A percentile compares a stretch with the other conserved stretches of the same genome.
Evolutionary conservation across 2,888 invertebrate genomes (phyloP).

Genomic region (Drosophila putrida): DNA sequence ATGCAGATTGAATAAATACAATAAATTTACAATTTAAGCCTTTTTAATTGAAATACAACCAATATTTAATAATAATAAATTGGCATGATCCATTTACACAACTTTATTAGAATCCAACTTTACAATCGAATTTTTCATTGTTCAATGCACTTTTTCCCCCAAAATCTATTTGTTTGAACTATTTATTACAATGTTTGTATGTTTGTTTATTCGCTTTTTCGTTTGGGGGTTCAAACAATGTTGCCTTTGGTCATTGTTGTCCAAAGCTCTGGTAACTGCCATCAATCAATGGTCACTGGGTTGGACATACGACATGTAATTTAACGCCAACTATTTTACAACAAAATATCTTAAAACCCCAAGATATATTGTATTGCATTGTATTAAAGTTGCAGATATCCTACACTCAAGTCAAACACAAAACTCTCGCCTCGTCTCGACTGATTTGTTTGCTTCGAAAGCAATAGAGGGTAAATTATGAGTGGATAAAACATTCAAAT

Average conservation of each 20-base stretch:
- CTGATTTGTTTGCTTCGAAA: no score
- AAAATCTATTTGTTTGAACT: conserved; percentile 41
- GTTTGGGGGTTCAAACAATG: conserved; percentile 38
- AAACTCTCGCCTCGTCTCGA: no score
- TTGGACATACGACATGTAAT: conserved; percentile 66
- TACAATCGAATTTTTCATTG: conserved; percentile 22
- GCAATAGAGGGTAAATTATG: no score
- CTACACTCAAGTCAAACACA: background rate
- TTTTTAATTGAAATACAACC: background rate
- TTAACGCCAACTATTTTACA: conserved; percentile 60
- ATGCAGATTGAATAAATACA: background rate
- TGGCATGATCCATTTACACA: background rate
- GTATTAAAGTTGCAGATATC: conserved; percentile 5
- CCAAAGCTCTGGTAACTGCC: conserved; percentile 39
- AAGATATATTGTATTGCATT: background rate
- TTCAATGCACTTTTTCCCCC: conserved; percentile 8
- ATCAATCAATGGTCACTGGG: conserved; percentile 73
- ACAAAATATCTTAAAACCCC: conserved; percentile 17
- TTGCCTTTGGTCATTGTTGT: conserved; percentile 43
- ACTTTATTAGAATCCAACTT: conserved; percentile 5
- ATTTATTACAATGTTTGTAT: conserved; percentile 41
- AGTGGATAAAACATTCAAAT: no score
- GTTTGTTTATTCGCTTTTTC: background rate
- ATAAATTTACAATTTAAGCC: conserved; percentile 4
- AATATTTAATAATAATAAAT: conserved; percentile 8